Evolutionary conservation across 2,797 vertebrate genomes (phyloP).

Genomic region (Monodelphis domestica): DNA sequence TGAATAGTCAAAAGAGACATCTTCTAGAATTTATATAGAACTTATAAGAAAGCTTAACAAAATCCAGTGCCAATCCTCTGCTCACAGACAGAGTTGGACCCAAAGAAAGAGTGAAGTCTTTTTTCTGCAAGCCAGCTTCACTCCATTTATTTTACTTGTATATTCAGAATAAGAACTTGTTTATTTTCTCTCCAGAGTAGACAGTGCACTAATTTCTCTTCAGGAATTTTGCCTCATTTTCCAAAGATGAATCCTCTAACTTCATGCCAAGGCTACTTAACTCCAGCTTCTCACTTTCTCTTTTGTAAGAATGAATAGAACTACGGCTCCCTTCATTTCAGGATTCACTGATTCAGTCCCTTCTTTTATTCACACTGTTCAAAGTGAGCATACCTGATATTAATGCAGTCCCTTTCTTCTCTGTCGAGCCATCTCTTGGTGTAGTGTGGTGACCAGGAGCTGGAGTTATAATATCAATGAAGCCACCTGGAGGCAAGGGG

Average conservation of each 20-base stretch:
- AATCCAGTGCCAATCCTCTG: background rate
- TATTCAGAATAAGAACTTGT: background rate
- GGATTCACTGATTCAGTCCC: background rate
- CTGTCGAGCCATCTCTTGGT: background rate
- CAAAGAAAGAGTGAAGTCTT: background rate
- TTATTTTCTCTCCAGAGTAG: background rate
- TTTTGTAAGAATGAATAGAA: background rate
- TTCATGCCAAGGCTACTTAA: background rate
- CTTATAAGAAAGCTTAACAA: background rate
- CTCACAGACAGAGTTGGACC: background rate
- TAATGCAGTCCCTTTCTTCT: background rate
- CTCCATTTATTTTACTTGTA: background rate
- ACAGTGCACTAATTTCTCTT: background rate
- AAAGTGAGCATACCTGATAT: background rate
- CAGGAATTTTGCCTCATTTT: background rate
- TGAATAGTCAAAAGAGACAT: background rate
- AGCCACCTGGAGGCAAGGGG: background rate
- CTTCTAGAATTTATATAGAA: background rate
- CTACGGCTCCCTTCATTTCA: background rate
- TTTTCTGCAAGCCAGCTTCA: background rate
- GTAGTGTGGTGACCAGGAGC: background rate
- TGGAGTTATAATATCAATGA: background rate
- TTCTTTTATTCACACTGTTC: background rate
- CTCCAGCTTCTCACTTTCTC: background rate
- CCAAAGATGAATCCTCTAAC: background rate